These are phyloP conservation scores for Plagodis dolabraria DNA, from an alignment of 2,888 invertebrate genomes.

Conservation along the genomic window DNA sequence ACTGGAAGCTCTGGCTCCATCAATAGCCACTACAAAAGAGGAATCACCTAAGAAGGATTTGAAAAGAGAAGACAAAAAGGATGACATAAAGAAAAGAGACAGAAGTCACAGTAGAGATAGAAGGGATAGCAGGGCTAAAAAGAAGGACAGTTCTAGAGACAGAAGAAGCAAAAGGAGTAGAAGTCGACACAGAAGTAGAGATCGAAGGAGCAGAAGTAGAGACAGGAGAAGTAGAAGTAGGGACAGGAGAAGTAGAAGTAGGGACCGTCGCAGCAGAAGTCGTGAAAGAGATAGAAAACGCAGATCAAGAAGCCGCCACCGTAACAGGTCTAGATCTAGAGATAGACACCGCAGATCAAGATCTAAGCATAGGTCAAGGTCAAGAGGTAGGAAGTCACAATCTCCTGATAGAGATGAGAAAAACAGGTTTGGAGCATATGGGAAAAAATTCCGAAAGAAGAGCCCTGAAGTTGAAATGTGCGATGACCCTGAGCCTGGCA, in stretches of 20 bases:
- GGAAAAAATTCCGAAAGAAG: constrained; percentile 60
- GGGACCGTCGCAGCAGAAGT: constrained; percentile 48
- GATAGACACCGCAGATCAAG: constrained; percentile 56
- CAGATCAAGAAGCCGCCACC: constrained; percentile 52
- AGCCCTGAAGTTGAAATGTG: constrained; percentile 85
- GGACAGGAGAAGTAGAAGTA: constrained; percentile 52
- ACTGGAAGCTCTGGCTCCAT: constrained; percentile 93
- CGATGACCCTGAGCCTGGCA: constrained; percentile 91
- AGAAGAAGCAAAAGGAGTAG: constrained; percentile 47
- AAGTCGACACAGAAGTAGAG: constrained; percentile 53
- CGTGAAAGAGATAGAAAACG: constrained; percentile 49
- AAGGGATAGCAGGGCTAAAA: constrained; percentile 51
- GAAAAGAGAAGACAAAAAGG: constrained; percentile 10
- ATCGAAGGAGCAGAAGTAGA: constrained; percentile 52
- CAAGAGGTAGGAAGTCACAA: constrained; percentile 50
- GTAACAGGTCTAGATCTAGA: constrained; percentile 43
- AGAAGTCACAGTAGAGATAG: constrained; percentile 55
- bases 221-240: constrained; percentile 51
- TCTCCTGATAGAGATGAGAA: constrained; percentile 38
- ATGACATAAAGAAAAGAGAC: constrained; percentile 53
- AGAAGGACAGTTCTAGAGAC: constrained; percentile 58
- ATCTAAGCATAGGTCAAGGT: constrained; percentile 35
- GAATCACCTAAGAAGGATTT: constrained; percentile 42
- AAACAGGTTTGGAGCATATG: constrained; percentile 57
- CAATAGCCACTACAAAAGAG: constrained; percentile 59